Conservation (phyloP, 2,797 vertebrate genomes). For the Gallirallus australis region DNA sequence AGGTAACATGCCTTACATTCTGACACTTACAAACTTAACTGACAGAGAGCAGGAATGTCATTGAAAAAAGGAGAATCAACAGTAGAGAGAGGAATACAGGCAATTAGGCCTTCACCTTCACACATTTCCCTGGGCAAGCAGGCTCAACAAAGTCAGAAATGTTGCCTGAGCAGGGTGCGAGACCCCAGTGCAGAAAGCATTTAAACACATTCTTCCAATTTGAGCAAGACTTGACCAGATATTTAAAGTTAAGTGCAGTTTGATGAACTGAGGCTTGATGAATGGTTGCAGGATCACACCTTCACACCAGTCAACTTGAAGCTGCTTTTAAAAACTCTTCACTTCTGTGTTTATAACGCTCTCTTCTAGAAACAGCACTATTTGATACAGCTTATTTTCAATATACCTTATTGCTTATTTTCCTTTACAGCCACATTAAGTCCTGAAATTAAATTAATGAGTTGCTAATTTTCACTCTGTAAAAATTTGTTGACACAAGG, state of each 20-base stretch:
- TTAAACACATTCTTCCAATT: conserved; percentile 47
- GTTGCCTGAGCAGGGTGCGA: background rate
- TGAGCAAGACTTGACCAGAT: conserved; percentile 19
- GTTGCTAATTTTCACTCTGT: conserved; percentile 55
- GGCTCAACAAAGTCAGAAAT: background rate
- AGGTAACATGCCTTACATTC: background rate
- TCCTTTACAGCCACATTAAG: conserved; percentile 18
- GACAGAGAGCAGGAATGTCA: background rate
- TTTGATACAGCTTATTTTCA: background rate
- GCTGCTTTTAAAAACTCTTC: background rate
- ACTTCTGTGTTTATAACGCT: background rate
- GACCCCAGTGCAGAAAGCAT: background rate
- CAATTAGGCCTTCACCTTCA: conserved; percentile 35
- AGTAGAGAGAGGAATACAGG: background rate
- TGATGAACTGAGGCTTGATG: conserved; percentile 38
- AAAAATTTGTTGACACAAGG: conserved; percentile 52
- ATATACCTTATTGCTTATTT: background rate
- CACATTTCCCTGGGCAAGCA: background rate
- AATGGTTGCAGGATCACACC: conserved; percentile 8
- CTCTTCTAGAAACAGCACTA: background rate
- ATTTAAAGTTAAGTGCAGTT: conserved; percentile 9
- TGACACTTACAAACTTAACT: conserved; percentile 2
- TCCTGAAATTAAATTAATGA: conserved; percentile 68
- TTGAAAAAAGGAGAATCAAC: background rate
- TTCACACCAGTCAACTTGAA: conserved; percentile 3